Percentiles rank a stretch among this genome's conserved stretches.
Conservation (phyloP, 2,888 invertebrate genomes). For the Melinaea menophilus region DNA sequence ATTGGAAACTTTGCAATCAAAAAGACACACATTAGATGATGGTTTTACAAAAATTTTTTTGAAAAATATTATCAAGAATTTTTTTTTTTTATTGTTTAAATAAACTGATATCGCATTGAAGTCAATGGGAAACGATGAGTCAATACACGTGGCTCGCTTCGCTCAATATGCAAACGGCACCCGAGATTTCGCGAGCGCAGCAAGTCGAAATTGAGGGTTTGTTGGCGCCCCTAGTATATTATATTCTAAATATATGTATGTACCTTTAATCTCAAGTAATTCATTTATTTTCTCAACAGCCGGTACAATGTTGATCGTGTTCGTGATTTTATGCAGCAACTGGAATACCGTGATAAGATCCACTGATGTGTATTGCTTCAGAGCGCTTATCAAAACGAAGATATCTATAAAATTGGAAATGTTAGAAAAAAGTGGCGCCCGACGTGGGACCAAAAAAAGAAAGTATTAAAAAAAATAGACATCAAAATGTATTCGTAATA, state of each 20-base stretch:
- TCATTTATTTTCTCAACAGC: constrained; percentile 46
- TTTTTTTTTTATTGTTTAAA: too few relatives aligned
- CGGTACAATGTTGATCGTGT: constrained; percentile 43
- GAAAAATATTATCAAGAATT: background rate
- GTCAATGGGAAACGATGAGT: background rate
- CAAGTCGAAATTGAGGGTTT: too few relatives aligned
- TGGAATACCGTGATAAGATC: constrained; percentile 47
- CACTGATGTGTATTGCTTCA: constrained; percentile 41
- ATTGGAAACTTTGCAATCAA: too few relatives aligned
- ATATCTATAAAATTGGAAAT: constrained; percentile 45
- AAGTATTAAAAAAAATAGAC: background rate
- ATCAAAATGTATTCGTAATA: background rate
- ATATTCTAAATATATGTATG: background rate
- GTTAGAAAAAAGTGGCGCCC: background rate
- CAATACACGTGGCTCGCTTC: too few relatives aligned
- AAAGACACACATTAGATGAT: too few relatives aligned
- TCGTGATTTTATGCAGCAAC: constrained; percentile 47
- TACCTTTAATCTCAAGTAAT: constrained; percentile 23
- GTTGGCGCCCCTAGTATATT: background rate
- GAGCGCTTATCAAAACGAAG: constrained; percentile 44
- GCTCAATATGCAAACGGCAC: too few relatives aligned
- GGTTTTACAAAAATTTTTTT: too few relatives aligned
- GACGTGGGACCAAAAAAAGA: constrained; percentile 2
- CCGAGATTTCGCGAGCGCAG: too few relatives aligned
- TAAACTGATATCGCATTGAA: background rate